A percentile compares a stretch with the other conserved stretches of the same genome.
These are phyloP conservation scores for Zosterops japonicus DNA, from an alignment of 2,113 vertebrate genomes.

Conservation along the genomic window DNA sequence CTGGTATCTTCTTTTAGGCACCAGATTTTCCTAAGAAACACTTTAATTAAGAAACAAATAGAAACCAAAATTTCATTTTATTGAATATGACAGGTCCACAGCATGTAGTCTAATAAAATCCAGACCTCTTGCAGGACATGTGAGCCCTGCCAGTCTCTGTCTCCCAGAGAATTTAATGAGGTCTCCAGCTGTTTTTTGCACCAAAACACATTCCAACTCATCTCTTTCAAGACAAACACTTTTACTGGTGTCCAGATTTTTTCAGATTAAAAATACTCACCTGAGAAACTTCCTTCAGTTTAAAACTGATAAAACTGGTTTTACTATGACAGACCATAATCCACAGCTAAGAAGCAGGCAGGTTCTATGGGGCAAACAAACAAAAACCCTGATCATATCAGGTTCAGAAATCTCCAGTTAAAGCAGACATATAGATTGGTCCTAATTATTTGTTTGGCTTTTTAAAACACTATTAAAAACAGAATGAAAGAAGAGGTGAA, in stretches of 20 bases:
- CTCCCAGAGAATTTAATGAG: background rate
- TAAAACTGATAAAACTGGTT: background rate
- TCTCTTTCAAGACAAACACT: background rate
- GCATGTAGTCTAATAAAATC: background rate
- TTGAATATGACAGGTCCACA: background rate
- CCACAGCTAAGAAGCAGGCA: background rate
- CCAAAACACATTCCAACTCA: background rate
- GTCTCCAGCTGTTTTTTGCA: background rate
- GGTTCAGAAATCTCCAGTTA: background rate
- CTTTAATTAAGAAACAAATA: background rate
- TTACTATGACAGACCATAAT: background rate
- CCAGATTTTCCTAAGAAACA: background rate
- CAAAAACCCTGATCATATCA: background rate
- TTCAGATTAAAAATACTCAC: background rate
- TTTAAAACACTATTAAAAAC: background rate
- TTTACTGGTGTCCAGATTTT: background rate
- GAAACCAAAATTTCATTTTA: background rate
- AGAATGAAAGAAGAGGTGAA: background rate
- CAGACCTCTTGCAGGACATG: background rate
- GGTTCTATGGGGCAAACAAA: background rate
- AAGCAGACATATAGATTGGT: background rate
- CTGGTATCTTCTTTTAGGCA: background rate
- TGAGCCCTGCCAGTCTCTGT: background rate
- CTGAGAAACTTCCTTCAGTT: background rate
- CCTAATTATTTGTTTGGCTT: fast-evolving